Evolutionary conservation across 1,140 invertebrate genomes (phyloP).

Genomic region (Drosophila aff.): DNA sequence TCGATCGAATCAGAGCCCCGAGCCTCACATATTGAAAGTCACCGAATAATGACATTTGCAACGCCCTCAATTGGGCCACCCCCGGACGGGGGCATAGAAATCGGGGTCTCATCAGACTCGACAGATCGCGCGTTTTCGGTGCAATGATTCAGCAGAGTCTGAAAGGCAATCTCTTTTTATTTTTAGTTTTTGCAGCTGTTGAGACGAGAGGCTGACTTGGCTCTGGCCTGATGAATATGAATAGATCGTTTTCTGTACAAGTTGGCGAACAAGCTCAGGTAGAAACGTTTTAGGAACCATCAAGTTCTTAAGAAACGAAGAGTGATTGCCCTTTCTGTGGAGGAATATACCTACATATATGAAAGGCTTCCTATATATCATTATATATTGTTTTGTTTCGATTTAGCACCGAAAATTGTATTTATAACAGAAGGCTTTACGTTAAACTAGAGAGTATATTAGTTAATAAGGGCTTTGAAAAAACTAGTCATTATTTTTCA

Average conservation of each 20-base stretch:
- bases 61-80: constrained; percentile 39
- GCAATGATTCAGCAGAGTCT: constrained; percentile 44
- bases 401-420: background rate
- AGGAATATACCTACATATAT: background rate
- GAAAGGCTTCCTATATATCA: too few relatives aligned
- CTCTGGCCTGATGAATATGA: constrained; percentile 40
- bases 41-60: constrained; percentile 35
- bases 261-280: constrained; percentile 45
- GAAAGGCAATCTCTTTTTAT: constrained; percentile 25
- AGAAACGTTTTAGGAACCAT: constrained; percentile 18
- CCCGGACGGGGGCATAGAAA: constrained; percentile 23
- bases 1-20: background rate
- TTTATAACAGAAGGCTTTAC: too few relatives aligned
- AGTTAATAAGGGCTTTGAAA: background rate
- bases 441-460: too few relatives aligned
- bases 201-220: constrained; percentile 3
- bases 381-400: background rate
- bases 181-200: constrained; percentile 48
- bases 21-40: constrained; percentile 18
- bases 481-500: background rate
- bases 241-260: constrained; percentile 35
- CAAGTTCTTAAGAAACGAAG: background rate
- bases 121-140: constrained; percentile 13
- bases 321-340: background rate
- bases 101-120: constrained; percentile 29